A percentile compares a stretch with the other conserved stretches of the same genome.
phyloP scores from a whole-genome alignment of 1,140 invertebrate species.

The Drosophila mojavensis region DNA sequence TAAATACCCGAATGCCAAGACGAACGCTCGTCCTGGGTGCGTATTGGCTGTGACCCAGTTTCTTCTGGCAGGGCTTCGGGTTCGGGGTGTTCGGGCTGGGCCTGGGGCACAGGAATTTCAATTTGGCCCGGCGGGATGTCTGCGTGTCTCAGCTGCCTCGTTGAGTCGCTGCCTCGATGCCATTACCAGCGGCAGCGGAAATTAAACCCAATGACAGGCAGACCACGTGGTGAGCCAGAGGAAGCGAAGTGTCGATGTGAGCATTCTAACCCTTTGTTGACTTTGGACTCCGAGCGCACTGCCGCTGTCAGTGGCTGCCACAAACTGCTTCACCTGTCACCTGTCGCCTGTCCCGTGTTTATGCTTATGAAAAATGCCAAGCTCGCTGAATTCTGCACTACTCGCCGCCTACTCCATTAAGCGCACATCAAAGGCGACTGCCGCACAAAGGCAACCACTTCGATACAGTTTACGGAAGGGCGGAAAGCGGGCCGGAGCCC shows the following conservation, averaged over 20 bases:
- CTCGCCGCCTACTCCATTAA: conserved; percentile 45
- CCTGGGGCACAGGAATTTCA: conserved; percentile 61
- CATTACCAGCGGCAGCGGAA: conserved; percentile 69
- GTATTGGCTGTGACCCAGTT: conserved; percentile 68
- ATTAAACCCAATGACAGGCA: conserved; percentile 75
- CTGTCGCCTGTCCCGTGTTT: conserved; percentile 64
- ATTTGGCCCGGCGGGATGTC: conserved; percentile 61
- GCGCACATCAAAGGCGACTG: conserved; percentile 71
- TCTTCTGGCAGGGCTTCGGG: background rate
- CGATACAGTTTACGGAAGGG: background rate
- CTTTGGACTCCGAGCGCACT: conserved; percentile 15
- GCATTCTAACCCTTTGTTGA: conserved; percentile 68
- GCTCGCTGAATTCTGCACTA: conserved; percentile 37
- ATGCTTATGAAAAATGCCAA: conserved; percentile 62
- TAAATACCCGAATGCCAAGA: conserved; percentile 74
- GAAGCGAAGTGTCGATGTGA: conserved; percentile 47
- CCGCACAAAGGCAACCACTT: conserved; percentile 41
- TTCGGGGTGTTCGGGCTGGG: background rate
- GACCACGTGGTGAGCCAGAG: conserved; percentile 39
- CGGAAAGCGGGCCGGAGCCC: background rate
- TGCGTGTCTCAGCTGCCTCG: conserved; percentile 36
- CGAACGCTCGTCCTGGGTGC: conserved; percentile 35
- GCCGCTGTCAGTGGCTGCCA: conserved; percentile 43
- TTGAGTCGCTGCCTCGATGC: conserved; percentile 32
- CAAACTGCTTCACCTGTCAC: conserved; percentile 45